These are phyloP conservation scores for Phalera bucephala DNA, from an alignment of 2,888 invertebrate species.

Conservation along the genomic window DNA sequence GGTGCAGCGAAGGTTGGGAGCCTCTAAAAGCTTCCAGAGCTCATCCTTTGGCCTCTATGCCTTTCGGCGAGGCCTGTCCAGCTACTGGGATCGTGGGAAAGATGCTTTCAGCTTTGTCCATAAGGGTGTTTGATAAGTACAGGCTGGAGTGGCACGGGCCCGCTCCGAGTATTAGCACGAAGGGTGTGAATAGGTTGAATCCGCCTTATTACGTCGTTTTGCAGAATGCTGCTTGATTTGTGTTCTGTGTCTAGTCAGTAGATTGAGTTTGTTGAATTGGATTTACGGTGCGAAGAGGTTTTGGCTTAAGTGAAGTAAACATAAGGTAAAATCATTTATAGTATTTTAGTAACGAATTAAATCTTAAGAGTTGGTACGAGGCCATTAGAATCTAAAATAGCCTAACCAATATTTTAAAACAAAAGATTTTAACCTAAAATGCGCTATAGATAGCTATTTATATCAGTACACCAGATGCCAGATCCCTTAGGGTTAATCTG, in stretches of 20 bases:
- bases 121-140: constrained; percentile 60
- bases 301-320: too few relatives aligned
- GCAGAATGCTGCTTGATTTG: constrained; percentile 58
- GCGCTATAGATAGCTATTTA: too few relatives aligned
- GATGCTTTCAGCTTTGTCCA: constrained; percentile 56
- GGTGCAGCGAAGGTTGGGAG: constrained; percentile 61
- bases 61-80: constrained; percentile 68
- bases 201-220: constrained; percentile 70
- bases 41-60: constrained; percentile 59
- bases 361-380: too few relatives aligned
- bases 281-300: too few relatives aligned
- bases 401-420: too few relatives aligned
- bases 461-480: too few relatives aligned
- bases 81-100: constrained; percentile 54
- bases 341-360: too few relatives aligned
- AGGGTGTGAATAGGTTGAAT: constrained; percentile 64
- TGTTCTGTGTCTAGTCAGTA: constrained; percentile 5
- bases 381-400: too few relatives aligned
- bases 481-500: too few relatives aligned
- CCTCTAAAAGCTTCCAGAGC: constrained; percentile 61
- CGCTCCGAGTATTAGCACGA: constrained; percentile 48
- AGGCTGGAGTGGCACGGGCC: constrained; percentile 77
- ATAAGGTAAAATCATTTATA: too few relatives aligned
- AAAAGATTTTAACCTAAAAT: too few relatives aligned
- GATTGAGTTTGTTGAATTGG: background rate